Evolutionary conservation across 2,888 invertebrate species (phyloP).

Genomic region (Xanthorhoe designata): DNA sequence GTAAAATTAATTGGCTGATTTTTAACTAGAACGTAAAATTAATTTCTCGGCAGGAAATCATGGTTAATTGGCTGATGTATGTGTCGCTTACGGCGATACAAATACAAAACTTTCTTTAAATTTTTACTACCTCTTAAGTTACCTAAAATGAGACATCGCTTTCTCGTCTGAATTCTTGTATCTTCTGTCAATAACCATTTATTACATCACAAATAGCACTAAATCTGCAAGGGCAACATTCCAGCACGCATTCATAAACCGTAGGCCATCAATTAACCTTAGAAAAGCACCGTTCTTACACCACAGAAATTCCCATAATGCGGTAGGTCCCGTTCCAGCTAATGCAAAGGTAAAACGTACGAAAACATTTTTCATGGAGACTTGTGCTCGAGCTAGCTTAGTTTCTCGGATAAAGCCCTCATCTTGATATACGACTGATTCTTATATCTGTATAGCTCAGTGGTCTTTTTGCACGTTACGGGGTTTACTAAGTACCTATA

Average conservation of each 20-base stretch:
- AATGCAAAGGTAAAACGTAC: constrained; percentile 29
- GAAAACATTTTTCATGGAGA: constrained; percentile 33
- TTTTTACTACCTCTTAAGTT: too few species aligned
- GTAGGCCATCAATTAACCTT: constrained; percentile 72
- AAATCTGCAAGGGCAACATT: constrained; percentile 77
- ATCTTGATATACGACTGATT: constrained; percentile 32
- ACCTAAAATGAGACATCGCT: background rate
- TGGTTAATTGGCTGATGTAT: constrained; percentile 9
- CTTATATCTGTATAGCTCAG: constrained; percentile 23
- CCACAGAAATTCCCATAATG: constrained; percentile 55
- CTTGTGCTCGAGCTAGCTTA: constrained; percentile 26
- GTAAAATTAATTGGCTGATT: constrained; percentile 44
- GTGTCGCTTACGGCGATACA: constrained; percentile 2
- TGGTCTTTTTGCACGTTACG: constrained; percentile 35
- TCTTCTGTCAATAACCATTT: constrained; percentile 56
- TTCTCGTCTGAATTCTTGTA: constrained; percentile 16
- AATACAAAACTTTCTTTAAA: too few species aligned
- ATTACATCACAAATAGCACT: constrained; percentile 60
- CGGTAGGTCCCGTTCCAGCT: constrained; percentile 51
- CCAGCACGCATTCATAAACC: constrained; percentile 72
- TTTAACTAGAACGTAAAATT: constrained; percentile 39
- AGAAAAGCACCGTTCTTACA: constrained; percentile 53
- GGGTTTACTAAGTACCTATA: too few species aligned
- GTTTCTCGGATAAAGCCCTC: constrained; percentile 37
- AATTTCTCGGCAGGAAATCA: constrained; percentile 33